A percentile compares a stretch with the other conserved stretches of the same genome.
phyloP scores from a whole-genome alignment of 2,888 invertebrate genomes.

The Blastobasis adustella region DNA sequence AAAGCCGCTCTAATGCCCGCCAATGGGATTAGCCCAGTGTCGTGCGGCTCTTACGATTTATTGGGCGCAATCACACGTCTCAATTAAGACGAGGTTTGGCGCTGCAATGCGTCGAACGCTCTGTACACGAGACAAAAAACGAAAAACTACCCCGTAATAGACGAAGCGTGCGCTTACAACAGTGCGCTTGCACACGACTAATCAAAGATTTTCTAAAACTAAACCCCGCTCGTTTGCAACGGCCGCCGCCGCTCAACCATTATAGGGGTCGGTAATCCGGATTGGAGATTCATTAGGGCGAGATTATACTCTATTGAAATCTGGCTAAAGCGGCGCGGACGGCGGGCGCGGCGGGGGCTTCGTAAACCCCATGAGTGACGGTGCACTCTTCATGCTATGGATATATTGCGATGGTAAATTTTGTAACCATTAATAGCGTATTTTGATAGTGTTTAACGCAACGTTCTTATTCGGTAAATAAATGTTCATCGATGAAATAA shows the following conservation, averaged over 20 bases:
- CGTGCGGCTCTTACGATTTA: slow-evolving; percentile 63
- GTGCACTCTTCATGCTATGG: no score
- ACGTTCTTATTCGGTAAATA: no score
- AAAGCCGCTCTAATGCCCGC: slow-evolving; percentile 70
- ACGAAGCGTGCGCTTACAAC: neutral
- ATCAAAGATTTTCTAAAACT: slow-evolving; percentile 62
- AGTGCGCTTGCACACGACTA: slow-evolving; percentile 36
- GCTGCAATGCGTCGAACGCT: no score
- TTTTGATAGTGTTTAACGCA: no score
- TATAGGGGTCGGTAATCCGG: slow-evolving; percentile 68
- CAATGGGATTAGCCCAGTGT: slow-evolving; percentile 71
- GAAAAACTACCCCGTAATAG: neutral
- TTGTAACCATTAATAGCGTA: no score
- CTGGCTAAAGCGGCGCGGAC: slow-evolving; percentile 58
- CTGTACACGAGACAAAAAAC: neutral
- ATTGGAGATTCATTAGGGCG: slow-evolving; percentile 74
- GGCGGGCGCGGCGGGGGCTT: slow-evolving; percentile 15
- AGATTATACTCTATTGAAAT: slow-evolving; percentile 76
- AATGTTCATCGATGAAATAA: no score
- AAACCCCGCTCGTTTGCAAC: slow-evolving; percentile 54
- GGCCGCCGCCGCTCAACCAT: slow-evolving; percentile 51
- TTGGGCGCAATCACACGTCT: slow-evolving; percentile 53
- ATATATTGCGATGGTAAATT: no score
- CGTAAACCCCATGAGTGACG: neutral
- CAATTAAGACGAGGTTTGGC: slow-evolving; percentile 31